Evolutionary conservation across 30 jellyfish, hydroid and myxozoan species (phyloP), one percentile per base, ranked within the genome.

Genomic region (Nemopilema nomurai): DNA sequence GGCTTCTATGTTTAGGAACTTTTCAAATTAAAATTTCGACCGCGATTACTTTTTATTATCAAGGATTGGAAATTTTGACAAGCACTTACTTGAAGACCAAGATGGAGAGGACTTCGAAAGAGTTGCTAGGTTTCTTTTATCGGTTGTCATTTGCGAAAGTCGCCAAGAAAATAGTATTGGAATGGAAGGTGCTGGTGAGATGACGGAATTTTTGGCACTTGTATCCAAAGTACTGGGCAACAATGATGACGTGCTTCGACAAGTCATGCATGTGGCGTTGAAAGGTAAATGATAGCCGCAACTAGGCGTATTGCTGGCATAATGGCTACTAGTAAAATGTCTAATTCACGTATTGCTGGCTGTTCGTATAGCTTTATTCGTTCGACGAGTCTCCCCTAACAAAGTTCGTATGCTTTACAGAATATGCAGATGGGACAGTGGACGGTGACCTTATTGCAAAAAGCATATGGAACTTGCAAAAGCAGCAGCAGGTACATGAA

Each of bases 371-470:
- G n/a, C n/a, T n/a, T n/a, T n/a, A n/a, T n/a, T n/a, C n/a, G n/a
- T n/a, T n/a, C n/a, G n/a, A n/a, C n/a, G n/a, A n/a, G n/a, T n/a
- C n/a, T n/a, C n/a, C n/a, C n/a, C n/a, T n/a, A n/a, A n/a, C n/a
- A n/a, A n/a, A n/a, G n/a, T n/a, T n/a, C n/a, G n/a, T n/a, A n/a
- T n/a, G n/a, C n/a, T 67, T 67, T 32, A 18, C 32, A 67, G 69
- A 62, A 51, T 63, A 24, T 24, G 62, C 87, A n/a, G 25, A 18
- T 28, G 76, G 79, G 16, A 19, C 23, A 25, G 22, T 62, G 8
- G 87, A 77, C 23, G 87, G 62, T 33, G 76, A 30, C 32, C 21
- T 62, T 18, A 77, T 77, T 27, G 68, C 77, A 13, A 77, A 33
- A 53, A 24, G 79, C 65, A 24, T 77, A 52, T 50, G 87, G 78